phyloP scores from a whole-genome alignment of 2,888 invertebrate genomes.

The Nowickia ferox region DNA sequence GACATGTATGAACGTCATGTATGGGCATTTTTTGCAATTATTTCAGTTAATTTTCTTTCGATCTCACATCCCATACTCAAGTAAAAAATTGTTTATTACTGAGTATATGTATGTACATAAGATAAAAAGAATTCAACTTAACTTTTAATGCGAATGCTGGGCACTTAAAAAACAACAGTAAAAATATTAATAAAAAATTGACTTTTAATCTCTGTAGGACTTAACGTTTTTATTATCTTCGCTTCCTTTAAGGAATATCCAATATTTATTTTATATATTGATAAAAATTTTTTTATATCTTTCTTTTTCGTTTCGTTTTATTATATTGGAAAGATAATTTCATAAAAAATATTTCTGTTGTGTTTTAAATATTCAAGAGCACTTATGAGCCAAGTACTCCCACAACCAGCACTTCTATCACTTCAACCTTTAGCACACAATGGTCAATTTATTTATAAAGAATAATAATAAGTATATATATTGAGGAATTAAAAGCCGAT shows the following conservation, averaged over 20 bases:
- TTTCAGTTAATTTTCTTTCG: not conserved
- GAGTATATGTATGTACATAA: not conserved
- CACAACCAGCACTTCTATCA: constrained; percentile 43
- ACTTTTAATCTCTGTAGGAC: constrained; percentile 28
- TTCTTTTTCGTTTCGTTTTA: not conserved
- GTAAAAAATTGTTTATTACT: not conserved
- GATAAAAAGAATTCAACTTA: not conserved
- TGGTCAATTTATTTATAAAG: constrained; percentile 36
- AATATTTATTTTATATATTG: constrained; percentile 41
- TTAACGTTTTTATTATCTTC: constrained; percentile 17
- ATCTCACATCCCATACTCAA: not conserved
- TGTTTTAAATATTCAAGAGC: constrained; percentile 50
- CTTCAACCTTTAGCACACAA: constrained; percentile 46
- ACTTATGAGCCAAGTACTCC: constrained; percentile 43
- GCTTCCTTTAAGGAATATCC: constrained; percentile 13
- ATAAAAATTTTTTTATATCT: constrained; percentile 18
- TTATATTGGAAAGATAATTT: constrained; percentile 29
- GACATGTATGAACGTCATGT: too few species aligned
- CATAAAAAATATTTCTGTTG: constrained; percentile 48
- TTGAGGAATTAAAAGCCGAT: constrained; percentile 36
- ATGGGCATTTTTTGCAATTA: too few species aligned
- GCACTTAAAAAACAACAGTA: not conserved
- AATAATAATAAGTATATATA: constrained; percentile 14
- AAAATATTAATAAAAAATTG: not conserved
- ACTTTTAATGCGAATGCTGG: constrained; percentile 5